Evolutionary conservation across 2,888 invertebrate genomes (phyloP), one percentile per base, ranked within the genome.

Genomic region (Pristionchus arcanus): DNA sequence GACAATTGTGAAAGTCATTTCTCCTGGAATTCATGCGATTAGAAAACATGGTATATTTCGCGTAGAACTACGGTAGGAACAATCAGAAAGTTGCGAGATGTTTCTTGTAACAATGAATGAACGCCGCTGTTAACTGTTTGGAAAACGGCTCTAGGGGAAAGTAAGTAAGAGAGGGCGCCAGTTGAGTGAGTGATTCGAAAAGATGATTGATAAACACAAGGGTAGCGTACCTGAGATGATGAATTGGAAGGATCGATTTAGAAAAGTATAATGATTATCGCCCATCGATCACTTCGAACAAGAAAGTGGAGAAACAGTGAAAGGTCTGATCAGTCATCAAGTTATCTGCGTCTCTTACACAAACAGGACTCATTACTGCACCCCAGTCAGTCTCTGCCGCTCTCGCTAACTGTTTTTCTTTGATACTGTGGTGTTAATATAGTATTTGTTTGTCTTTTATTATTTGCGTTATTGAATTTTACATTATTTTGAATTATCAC

Each of bases 161-260:
- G 81, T 81, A 42, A 81, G 81, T 49, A 77, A 13, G 11, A 49
- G 37, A 42, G 25, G 37, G 49, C 81, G 53, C 81, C 49, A 81
- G 81, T 81, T 49, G 74, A 3, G 42, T 4, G 81, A 81, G 81
- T 13, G 81, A 81, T 42, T 53, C 11, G 49, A 81, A 81, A 81
- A 81, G 81, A 81, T 81, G 42, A 81, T 81, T 81, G 81, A 81
- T 53, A 81, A 81, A 49, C 42, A 81, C 42, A 49, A 81, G 81
- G 25, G 25, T 19, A 34, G 68, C 15, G 71, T 15, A 71, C 71
- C 31, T 81, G 16, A 28, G 81, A 81, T 81, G 81, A 81, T 42
- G 28, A 53, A 37, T 34, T 21, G 55, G 28, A 25, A 2, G 16
- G 55, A 21, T 63, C 25, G 63, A 63, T 25, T 63, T 63, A 25